phyloP scores from a whole-genome alignment of 1,140 invertebrate species.

The Halictus rubicundus region DNA sequence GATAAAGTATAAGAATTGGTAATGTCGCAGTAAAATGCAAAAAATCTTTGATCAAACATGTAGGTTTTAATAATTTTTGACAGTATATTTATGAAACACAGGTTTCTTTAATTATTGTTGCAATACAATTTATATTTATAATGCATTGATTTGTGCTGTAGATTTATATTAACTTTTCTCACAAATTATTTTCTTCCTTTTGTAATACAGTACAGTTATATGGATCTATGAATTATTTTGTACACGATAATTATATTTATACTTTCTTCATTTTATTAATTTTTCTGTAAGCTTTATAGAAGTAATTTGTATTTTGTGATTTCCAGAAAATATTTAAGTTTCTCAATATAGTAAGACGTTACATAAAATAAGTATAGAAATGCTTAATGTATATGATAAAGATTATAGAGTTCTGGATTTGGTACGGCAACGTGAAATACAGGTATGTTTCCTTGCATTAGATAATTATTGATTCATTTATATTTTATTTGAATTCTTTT shows the following conservation, averaged over 20 bases:
- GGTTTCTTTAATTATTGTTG: background rate
- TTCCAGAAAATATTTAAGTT: constrained; percentile 36
- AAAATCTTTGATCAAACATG: background rate
- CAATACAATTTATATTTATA: background rate
- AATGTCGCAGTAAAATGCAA: constrained; percentile 2
- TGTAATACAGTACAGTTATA: background rate
- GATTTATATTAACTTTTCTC: background rate
- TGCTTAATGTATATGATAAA: constrained; percentile 65
- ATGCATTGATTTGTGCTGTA: background rate
- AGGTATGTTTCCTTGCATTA: constrained; percentile 55
- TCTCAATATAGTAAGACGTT: constrained; percentile 13
- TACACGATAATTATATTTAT: background rate
- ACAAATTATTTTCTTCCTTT: constrained; percentile 2
- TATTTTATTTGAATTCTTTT: constrained; percentile 29
- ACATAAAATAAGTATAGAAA: constrained; percentile 63
- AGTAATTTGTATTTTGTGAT: constrained; percentile 8
- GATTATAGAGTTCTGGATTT: constrained; percentile 68
- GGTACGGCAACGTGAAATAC: constrained; percentile 72
- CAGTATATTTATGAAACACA: background rate
- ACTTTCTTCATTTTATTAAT: background rate
- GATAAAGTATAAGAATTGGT: constrained; percentile 12
- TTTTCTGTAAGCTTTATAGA: background rate
- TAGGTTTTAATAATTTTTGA: constrained; percentile 3
- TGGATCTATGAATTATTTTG: background rate
- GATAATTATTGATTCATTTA: background rate